Percentiles rank a stretch among this genome's conserved stretches.
Conservation (phyloP, 1,140 invertebrate genomes). For the Hyphantria cunea region DNA sequence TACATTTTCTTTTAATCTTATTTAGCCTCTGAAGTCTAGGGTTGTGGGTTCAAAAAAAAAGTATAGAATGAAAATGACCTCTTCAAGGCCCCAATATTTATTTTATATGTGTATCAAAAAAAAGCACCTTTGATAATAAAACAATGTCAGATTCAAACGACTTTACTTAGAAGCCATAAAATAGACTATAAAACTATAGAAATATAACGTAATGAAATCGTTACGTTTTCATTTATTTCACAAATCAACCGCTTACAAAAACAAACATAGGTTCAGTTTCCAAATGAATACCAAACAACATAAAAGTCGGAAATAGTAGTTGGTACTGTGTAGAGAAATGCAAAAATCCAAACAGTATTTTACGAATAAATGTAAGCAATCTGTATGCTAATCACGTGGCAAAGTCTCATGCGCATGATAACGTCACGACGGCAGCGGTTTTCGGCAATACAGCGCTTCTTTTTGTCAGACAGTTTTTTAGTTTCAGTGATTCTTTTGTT, state of each 20-base stretch:
- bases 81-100: too few relatives aligned
- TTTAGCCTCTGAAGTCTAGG: too few relatives aligned
- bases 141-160: not conserved
- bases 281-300: too few relatives aligned
- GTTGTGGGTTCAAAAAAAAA: too few relatives aligned
- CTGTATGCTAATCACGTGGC: conserved; percentile 44
- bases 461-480: conserved; percentile 4
- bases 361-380: conserved; percentile 39
- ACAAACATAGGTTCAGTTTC: conserved; percentile 3
- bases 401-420: conserved; percentile 36
- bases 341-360: conserved; percentile 28
- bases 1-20: too few relatives aligned
- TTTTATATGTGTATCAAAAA: too few relatives aligned
- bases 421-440: conserved; percentile 25
- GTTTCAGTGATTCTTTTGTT: conserved; percentile 25
- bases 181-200: not conserved
- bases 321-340: conserved; percentile 13
- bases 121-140: not conserved
- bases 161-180: conserved; percentile 8
- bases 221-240: conserved; percentile 17
- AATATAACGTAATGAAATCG: conserved; percentile 6
- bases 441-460: conserved; percentile 12
- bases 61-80: too few relatives aligned
- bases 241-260: conserved; percentile 11
- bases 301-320: too few relatives aligned